Evolutionary conservation across 2,797 vertebrate species (phyloP).

Genomic region (Hydrocynus forskahlii): DNA sequence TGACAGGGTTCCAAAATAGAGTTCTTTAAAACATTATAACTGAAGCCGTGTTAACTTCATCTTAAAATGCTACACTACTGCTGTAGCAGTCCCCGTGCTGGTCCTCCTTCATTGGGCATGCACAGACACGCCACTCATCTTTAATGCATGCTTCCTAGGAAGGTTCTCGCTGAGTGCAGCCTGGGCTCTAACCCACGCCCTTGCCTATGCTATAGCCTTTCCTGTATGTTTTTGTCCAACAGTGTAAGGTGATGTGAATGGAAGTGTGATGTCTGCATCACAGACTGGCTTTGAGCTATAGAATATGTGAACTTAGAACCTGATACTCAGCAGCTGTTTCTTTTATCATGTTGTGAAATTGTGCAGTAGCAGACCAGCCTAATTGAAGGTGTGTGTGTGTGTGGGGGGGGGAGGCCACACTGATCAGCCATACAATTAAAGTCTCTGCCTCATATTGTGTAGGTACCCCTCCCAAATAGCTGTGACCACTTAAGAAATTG

Average conservation of each 20-base stretch:
- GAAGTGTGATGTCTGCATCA: background rate
- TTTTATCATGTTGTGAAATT: background rate
- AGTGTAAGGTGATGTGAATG: background rate
- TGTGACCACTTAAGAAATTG: too few relatives aligned
- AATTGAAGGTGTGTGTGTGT: too few relatives aligned
- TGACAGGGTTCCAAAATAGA: background rate
- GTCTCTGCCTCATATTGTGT: too few relatives aligned
- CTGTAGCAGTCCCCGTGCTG: conserved; percentile 34
- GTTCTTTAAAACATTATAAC: background rate
- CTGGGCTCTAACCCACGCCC: background rate
- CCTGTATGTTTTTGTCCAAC: background rate
- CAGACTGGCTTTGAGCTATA: background rate
- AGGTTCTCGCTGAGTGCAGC: conserved; percentile 5
- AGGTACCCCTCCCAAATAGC: too few relatives aligned
- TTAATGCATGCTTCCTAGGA: conserved; percentile 35
- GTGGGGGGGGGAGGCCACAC: too few relatives aligned
- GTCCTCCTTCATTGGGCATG: conserved; percentile 38
- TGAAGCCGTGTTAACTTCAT: conserved; percentile 2
- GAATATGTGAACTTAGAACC: background rate
- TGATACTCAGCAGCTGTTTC: background rate
- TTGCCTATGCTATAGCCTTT: background rate
- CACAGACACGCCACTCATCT: conserved; percentile 39
- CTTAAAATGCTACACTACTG: conserved; percentile 36
- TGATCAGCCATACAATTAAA: too few relatives aligned
- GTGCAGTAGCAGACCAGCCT: too few relatives aligned